Evolutionary conservation across 2,113 vertebrate genomes (phyloP), one percentile per base, ranked within the genome.

Genomic region (Syngnathoides biaculeatus): DNA sequence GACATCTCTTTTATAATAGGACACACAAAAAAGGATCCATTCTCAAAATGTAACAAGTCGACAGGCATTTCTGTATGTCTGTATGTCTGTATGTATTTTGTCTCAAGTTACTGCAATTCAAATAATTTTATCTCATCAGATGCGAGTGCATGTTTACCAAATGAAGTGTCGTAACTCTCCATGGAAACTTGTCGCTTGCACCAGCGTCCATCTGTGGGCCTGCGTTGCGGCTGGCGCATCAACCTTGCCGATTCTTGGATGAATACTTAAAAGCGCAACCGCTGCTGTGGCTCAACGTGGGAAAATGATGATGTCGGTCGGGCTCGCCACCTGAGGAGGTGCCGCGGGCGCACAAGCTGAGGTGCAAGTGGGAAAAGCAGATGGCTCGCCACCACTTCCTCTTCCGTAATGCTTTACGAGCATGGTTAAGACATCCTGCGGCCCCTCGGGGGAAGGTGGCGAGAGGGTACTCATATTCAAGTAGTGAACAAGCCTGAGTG

Each of bases 321-420:
- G 82, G 73, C 69, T 74, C 77, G 63, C 78, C 81, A 90, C 88
- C 90, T 85, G 87, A 88, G 79, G 81, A 81, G 13, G 39, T 4
- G 59, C 38, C n/a, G 20, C 17, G 22, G 59, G 59, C 59, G 24
- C 59, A 17, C 59, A 1, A 24, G 20, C 58, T 4, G n/a, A 62
- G n/a, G 35, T n/a, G 20, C 30, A n/a, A 56, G 53, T 88, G 88
- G 85, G 81, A 85, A 75, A 58, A 72, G 75, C 79, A 84, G 68
- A 79, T 68, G 15, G 77, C 89, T 87, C 76, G 75, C 85, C 75
- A 84, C 75, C 81, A 85, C 84, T 88, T 89, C 83, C 86, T 87
- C 72, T 89, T 79, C 77, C 74, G 78, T 75, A 88, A 87, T 87
- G 87, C 87, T 86, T 85, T 64, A 76, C 80, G 82, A 78, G 78